phyloP scores from a whole-genome alignment of 2,113 vertebrate genomes.

The Centropus bengalensis region DNA sequence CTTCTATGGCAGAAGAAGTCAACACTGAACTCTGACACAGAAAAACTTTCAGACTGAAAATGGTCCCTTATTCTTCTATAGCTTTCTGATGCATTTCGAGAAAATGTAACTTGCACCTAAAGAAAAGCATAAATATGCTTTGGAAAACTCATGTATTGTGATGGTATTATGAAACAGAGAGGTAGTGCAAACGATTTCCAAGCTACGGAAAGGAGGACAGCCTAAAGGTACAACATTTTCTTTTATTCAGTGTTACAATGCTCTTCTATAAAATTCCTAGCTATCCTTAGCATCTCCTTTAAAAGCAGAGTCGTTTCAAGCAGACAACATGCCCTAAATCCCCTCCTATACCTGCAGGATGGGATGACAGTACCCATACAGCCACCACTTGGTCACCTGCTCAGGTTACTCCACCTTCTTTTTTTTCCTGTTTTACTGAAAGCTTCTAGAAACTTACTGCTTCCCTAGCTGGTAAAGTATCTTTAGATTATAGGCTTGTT shows the following conservation, averaged over 20 bases:
- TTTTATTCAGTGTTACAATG: background rate
- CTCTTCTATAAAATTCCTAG: background rate
- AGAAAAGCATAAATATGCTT: background rate
- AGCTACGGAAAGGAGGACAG: background rate
- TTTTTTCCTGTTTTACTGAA: background rate
- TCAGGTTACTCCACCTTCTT: background rate
- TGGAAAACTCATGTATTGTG: background rate
- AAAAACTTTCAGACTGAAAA: background rate
- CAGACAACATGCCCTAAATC: rapidly evolving
- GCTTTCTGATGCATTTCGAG: background rate
- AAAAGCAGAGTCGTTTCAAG: background rate
- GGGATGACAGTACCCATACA: background rate
- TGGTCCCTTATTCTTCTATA: rapidly evolving
- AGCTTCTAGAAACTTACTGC: background rate
- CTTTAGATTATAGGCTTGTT: background rate
- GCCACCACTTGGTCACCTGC: rapidly evolving
- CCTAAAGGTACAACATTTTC: background rate
- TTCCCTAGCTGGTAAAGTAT: background rate
- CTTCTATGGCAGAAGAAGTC: background rate
- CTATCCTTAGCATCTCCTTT: background rate
- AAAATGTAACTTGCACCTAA: background rate
- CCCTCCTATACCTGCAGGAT: background rate
- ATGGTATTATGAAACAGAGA: background rate
- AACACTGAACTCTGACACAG: background rate
- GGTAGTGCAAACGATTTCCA: background rate